Evolutionary conservation across 2,797 vertebrate species (phyloP).

Genomic region (Bradypodion pumilum): DNA sequence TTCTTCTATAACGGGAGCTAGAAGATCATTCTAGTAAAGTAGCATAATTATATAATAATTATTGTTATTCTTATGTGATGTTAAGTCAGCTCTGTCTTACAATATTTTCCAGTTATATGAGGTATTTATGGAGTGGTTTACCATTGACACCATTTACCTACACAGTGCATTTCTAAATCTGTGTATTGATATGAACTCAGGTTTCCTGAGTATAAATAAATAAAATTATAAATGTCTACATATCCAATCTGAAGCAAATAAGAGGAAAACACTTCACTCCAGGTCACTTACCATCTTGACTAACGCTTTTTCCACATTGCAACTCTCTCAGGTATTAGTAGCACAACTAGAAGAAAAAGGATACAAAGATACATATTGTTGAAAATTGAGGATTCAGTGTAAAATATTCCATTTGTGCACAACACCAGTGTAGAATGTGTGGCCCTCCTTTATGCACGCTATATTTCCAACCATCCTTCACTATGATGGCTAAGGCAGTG

Average conservation of each 20-base stretch:
- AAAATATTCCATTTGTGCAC: neutral
- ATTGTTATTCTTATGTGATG: no score
- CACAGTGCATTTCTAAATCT: no score
- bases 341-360: neutral
- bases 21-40: neutral
- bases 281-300: neutral
- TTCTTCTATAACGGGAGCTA: neutral
- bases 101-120: no score
- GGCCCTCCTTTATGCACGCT: neutral
- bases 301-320: no score
- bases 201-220: neutral
- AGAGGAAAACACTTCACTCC: neutral
- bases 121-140: no score
- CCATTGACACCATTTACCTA: no score
- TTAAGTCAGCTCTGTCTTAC: no score
- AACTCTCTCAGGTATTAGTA: neutral
- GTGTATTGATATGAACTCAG: no score
- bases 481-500: neutral
- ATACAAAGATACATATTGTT: neutral
- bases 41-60: neutral
- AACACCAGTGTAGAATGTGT: neutral
- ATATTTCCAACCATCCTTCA: neutral
- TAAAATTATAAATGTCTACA: no score
- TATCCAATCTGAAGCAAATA: neutral
- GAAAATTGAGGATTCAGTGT: neutral